phyloP scores from a whole-genome alignment of 2,113 vertebrate species.

The Coptodon bakossiorum region DNA sequence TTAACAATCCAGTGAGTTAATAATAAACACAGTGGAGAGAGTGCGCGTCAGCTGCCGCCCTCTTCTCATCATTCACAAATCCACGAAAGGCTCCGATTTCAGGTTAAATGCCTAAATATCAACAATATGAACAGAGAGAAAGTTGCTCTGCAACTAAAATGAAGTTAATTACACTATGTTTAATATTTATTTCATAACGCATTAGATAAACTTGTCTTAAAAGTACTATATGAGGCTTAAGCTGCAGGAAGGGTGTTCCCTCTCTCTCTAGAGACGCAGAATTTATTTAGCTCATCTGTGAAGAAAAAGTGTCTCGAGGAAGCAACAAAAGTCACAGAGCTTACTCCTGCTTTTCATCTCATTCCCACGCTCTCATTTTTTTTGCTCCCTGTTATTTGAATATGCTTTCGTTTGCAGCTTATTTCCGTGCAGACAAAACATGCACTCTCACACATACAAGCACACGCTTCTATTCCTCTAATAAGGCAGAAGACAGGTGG shows the following conservation, averaged over 20 bases:
- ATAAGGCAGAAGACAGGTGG: constrained; percentile 29
- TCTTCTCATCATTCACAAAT: constrained; percentile 72
- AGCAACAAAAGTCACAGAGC: constrained; percentile 6
- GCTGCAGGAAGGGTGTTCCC: background rate
- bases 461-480: background rate
- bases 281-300: background rate
- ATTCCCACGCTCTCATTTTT: background rate
- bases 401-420: background rate
- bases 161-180: constrained; percentile 72
- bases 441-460: background rate
- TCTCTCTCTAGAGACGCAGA: background rate
- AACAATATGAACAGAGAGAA: constrained; percentile 64
- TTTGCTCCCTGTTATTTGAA: background rate
- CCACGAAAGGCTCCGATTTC: constrained; percentile 70
- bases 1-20: constrained; percentile 80
- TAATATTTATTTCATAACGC: constrained; percentile 53
- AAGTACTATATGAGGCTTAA: background rate
- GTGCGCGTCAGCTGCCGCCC: constrained; percentile 29
- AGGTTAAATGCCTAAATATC: constrained; percentile 72
- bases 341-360: background rate
- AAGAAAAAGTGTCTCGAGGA: background rate
- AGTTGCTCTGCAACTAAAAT: constrained; percentile 91
- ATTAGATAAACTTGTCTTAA: background rate
- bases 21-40: constrained; percentile 58
- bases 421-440: background rate